Evolutionary conservation across 1,140 invertebrate species (phyloP).

Genomic region (Zaprionus lachaisei): DNA sequence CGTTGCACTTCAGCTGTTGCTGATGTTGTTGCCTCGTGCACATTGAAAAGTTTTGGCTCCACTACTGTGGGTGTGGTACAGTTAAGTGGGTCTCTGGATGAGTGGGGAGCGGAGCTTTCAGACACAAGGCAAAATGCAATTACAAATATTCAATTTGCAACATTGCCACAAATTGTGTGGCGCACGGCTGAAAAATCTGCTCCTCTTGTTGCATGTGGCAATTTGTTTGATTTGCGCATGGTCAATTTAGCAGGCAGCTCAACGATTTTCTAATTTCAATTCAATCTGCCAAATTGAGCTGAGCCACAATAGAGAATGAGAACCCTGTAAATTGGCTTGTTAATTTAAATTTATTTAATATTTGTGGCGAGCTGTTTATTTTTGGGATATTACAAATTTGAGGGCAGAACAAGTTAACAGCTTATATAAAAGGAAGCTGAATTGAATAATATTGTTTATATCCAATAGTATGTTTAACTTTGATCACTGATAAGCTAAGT

Average conservation of each 20-base stretch:
- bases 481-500: too few relatives aligned
- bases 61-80: conserved; percentile 2
- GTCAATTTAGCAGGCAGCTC: conserved; percentile 10
- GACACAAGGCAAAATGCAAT: conserved; percentile 40
- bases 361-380: background rate
- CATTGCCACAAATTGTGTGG: conserved; percentile 17
- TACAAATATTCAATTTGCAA: conserved; percentile 49
- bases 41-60: conserved; percentile 3
- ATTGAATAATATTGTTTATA: too few relatives aligned
- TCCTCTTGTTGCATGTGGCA: conserved; percentile 34
- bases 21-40: conserved; percentile 5
- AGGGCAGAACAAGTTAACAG: too few relatives aligned
- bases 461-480: too few relatives aligned
- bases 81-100: background rate
- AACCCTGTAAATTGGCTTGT: background rate
- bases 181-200: background rate
- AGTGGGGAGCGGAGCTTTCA: background rate
- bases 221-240: conserved; percentile 19
- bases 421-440: too few relatives aligned
- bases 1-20: conserved; percentile 37
- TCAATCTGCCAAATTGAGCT: conserved; percentile 1
- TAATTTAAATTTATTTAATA: background rate
- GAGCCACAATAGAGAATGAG: background rate
- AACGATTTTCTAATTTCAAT: background rate
- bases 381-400: too few relatives aligned